Conservation (phyloP, 2,797 vertebrate species). For the Melanotaenia parkinsoni region DNA sequence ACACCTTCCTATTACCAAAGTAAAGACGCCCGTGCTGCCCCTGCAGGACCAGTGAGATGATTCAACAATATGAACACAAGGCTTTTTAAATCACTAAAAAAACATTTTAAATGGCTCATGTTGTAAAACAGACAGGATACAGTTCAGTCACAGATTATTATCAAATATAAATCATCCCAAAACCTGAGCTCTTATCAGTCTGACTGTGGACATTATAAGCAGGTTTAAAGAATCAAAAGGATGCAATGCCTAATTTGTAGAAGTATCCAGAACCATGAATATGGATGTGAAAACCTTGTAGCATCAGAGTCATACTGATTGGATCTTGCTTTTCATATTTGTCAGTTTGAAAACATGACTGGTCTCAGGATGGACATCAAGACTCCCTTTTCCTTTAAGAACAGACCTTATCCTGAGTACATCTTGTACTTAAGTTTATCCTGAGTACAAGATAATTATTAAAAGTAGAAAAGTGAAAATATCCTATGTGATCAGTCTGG, state of each 20-base stretch:
- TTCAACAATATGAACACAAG: not conserved
- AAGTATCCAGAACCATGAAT: not conserved
- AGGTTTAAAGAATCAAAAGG: not conserved
- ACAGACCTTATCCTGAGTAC: not conserved
- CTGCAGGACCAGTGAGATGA: not conserved
- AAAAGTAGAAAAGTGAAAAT: not conserved
- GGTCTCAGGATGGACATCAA: not conserved
- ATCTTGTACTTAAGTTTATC: not conserved
- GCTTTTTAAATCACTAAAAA: too few relatives aligned
- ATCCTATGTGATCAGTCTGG: too few relatives aligned
- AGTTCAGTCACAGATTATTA: not conserved
- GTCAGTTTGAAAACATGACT: not conserved
- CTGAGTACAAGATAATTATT: not conserved
- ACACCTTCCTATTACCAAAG: too few relatives aligned
- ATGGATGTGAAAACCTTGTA: not conserved
- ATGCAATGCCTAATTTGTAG: not conserved
- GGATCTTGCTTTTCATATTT: too few relatives aligned
- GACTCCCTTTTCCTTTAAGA: not conserved
- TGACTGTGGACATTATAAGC: too few relatives aligned
- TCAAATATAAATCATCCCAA: not conserved
- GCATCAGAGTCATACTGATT: too few relatives aligned
- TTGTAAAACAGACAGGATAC: not conserved
- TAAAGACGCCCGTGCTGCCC: not conserved
- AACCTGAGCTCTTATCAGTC: too few relatives aligned
- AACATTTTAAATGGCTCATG: not conserved